Evolutionary conservation across 2,113 vertebrate genomes (phyloP).

Genomic region (Amphiprion percula): DNA sequence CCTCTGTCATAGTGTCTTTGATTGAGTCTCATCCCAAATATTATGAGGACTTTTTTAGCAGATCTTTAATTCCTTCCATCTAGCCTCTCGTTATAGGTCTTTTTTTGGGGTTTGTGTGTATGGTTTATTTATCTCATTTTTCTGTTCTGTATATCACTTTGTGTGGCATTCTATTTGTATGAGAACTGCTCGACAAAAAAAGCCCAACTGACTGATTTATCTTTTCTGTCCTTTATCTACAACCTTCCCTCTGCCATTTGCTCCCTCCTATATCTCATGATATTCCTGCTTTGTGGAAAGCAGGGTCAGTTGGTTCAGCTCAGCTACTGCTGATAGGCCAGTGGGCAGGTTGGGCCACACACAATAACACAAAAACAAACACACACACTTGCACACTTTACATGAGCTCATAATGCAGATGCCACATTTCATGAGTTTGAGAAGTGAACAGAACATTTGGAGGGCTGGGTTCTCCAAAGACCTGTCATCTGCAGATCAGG

Average conservation of each 20-base stretch:
- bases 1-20: conserved; percentile 8
- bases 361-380: conserved; percentile 12
- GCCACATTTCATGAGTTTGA: conserved; percentile 40
- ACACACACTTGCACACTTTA: conserved; percentile 3
- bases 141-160: too few species aligned
- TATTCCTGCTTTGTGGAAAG: neutral
- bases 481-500: conserved; percentile 66
- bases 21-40: neutral
- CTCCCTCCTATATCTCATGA: neutral
- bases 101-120: neutral
- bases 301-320: conserved; percentile 38
- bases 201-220: too few species aligned
- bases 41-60: neutral
- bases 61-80: neutral
- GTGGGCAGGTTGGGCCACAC: conserved; percentile 14
- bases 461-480: conserved; percentile 60
- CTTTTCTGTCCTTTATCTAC: neutral
- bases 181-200: too few species aligned
- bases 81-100: neutral
- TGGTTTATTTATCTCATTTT: too few species aligned
- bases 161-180: too few species aligned
- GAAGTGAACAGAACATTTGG: conserved; percentile 57
- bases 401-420: conserved; percentile 40
- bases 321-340: conserved; percentile 30
- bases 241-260: conserved; percentile 8